phyloP scores from a whole-genome alignment of 1,140 invertebrate species.

The Hermetia illucens region DNA sequence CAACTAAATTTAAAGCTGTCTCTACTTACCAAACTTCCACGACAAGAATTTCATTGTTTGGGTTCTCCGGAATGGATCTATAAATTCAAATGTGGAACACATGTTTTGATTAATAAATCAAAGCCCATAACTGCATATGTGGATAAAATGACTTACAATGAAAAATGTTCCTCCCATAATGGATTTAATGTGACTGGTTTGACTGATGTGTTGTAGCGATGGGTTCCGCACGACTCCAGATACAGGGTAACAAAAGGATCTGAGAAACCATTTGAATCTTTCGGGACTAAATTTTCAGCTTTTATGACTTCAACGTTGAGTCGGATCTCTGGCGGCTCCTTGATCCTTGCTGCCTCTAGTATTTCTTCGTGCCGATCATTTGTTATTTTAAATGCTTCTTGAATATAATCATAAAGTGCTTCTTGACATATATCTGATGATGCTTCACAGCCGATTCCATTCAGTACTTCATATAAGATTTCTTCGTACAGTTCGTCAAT shows the following conservation, averaged over 20 bases:
- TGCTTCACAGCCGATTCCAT: conserved; percentile 76
- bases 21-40: conserved; percentile 63
- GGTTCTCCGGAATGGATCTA: conserved; percentile 47
- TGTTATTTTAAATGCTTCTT: conserved; percentile 76
- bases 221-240: conserved; percentile 55
- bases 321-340: conserved; percentile 80
- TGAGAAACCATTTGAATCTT: conserved; percentile 91
- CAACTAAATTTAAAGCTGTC: no score
- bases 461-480: conserved; percentile 81
- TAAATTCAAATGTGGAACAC: conserved; percentile 7
- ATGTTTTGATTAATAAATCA: conserved; percentile 3
- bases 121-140: no score
- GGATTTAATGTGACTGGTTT: conserved; percentile 81
- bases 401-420: conserved; percentile 64
- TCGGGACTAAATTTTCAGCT: conserved; percentile 81
- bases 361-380: conserved; percentile 56
- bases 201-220: conserved; percentile 77
- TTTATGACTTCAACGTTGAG: conserved; percentile 87
- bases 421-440: conserved; percentile 49
- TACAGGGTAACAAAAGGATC: conserved; percentile 88
- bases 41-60: conserved; percentile 46
- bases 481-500: conserved; percentile 86
- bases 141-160: conserved; percentile 59
- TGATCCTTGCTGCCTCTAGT: conserved; percentile 48
- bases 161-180: conserved; percentile 93